Percentiles rank a stretch among this genome's conserved stretches.
Evolutionary conservation across 2,113 vertebrate genomes (phyloP).

Genomic region (Lophius piscatorius): DNA sequence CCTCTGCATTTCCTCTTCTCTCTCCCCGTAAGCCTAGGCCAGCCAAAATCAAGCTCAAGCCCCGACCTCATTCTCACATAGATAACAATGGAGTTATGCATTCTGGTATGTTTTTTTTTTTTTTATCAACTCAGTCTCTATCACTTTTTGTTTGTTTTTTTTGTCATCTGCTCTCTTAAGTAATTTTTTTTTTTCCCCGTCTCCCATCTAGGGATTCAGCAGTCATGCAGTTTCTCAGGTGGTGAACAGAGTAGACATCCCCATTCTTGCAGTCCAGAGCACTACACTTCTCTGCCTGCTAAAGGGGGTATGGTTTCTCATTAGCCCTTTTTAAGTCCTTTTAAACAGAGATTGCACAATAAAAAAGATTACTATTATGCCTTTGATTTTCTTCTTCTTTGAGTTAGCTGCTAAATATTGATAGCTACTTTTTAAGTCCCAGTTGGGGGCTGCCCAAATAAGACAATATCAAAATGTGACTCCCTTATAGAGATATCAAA

Average conservation of each 20-base stretch:
- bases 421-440: too few relatives aligned
- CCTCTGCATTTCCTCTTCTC: conserved; percentile 67
- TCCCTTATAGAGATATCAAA: too few relatives aligned
- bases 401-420: too few relatives aligned
- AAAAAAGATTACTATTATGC: too few relatives aligned
- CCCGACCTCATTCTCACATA: conserved; percentile 84
- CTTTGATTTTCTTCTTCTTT: neutral
- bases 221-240: conserved; percentile 72
- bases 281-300: conserved; percentile 37
- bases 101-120: conserved; percentile 74
- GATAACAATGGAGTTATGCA: conserved; percentile 83
- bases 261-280: conserved; percentile 56
- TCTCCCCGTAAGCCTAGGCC: conserved; percentile 86
- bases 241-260: conserved; percentile 64
- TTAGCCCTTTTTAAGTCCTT: neutral
- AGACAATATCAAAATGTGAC: too few relatives aligned
- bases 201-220: conserved; percentile 70
- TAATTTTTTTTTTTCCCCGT: neutral
- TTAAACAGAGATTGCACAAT: neutral
- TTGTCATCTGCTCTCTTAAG: neutral
- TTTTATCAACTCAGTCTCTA: conserved; percentile 2
- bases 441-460: too few relatives aligned
- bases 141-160: neutral
- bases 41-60: conserved; percentile 82
- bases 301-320: conserved; percentile 62